These are phyloP conservation scores for Harpia harpyja DNA, from an alignment of 2,797 vertebrate genomes.

Conservation along the genomic window DNA sequence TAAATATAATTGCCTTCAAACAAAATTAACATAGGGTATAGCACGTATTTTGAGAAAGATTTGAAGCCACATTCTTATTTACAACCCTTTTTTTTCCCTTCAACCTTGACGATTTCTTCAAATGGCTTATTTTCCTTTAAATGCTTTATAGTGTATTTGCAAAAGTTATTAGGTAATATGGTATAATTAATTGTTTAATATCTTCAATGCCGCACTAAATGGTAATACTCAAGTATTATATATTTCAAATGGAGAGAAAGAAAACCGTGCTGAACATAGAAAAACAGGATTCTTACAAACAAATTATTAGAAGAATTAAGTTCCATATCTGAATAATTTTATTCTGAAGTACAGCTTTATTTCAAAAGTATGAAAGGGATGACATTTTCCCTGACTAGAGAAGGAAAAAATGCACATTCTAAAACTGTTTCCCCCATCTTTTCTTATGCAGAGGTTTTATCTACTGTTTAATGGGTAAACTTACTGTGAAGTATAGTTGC, in stretches of 20 bases:
- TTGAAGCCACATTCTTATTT: background rate
- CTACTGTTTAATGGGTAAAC: slow-evolving; percentile 90
- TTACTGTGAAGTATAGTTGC: slow-evolving; percentile 88
- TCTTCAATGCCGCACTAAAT: background rate
- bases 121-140: background rate
- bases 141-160: background rate
- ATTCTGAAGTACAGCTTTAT: slow-evolving; percentile 49
- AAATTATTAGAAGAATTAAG: slow-evolving; percentile 35
- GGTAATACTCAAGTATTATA: background rate
- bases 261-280: background rate
- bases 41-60: background rate
- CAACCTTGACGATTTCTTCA: background rate
- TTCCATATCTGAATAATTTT: slow-evolving; percentile 50
- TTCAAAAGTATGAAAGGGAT: slow-evolving; percentile 59
- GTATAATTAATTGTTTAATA: background rate
- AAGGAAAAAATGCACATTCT: slow-evolving; percentile 58
- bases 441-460: slow-evolving; percentile 83
- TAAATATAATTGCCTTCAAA: background rate
- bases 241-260: background rate
- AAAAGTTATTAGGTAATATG: background rate
- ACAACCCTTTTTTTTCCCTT: background rate
- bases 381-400: slow-evolving; percentile 55
- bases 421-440: slow-evolving; percentile 66
- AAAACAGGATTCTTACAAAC: slow-evolving; percentile 24
- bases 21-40: background rate